Conservation (phyloP, 2,888 invertebrate genomes). For the Sericinus montela region DNA sequence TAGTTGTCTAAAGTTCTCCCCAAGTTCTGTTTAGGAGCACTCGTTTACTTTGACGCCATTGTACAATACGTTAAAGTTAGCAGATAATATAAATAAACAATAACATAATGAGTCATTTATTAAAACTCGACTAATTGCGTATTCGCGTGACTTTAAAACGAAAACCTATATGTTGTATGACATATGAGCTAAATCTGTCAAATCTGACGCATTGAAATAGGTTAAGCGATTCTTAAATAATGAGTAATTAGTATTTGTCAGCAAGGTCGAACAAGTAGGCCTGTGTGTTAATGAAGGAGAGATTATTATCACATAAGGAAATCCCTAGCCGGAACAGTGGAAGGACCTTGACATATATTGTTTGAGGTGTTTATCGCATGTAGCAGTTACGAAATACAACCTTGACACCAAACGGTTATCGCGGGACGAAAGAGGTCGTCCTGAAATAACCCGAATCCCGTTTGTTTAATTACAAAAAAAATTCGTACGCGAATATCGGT, state of each 20-base stretch:
- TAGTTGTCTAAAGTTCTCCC: background rate
- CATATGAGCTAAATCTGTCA: conserved; percentile 36
- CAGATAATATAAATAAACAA: background rate
- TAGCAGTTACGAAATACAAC: conserved; percentile 59
- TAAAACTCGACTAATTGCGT: conserved; percentile 18
- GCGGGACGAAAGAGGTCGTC: conserved; percentile 66
- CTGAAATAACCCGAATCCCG: conserved; percentile 59
- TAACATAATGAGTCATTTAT: conserved; percentile 21
- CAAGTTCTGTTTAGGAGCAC: background rate
- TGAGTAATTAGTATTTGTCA: conserved; percentile 52
- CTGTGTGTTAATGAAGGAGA: conserved; percentile 36
- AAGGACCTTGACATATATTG: conserved; percentile 63
- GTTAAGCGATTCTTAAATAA: conserved; percentile 75
- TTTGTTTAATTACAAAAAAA: conserved; percentile 51
- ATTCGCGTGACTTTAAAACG: conserved; percentile 35
- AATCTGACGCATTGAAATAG: conserved; percentile 67
- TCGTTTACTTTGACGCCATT: background rate
- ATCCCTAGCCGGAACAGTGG: conserved; percentile 47
- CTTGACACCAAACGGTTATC: conserved; percentile 76
- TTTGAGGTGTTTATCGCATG: conserved; percentile 38
- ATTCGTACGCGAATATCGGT: conserved; percentile 62
- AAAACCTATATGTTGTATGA: conserved; percentile 42
- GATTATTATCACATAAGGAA: conserved; percentile 34
- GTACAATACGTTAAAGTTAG: no score
- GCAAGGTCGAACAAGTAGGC: conserved; percentile 54